Evolutionary conservation across 2,888 invertebrate genomes (phyloP), one percentile per base, ranked within the genome.

Genomic region (Idaea aversata): DNA sequence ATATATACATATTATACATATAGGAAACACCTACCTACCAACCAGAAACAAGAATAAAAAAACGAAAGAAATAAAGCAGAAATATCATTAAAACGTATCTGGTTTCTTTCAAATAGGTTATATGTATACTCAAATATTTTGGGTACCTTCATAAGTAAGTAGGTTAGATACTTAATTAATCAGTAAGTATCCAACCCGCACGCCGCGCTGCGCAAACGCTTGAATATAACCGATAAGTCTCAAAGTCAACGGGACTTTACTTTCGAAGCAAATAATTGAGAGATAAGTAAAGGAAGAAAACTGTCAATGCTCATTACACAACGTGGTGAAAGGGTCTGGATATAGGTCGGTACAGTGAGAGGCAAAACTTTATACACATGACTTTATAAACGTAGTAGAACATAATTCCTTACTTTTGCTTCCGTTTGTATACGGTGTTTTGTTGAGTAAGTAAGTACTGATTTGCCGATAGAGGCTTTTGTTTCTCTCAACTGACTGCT

Each of bases 281-380:
- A 34, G 61, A 59, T 64, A n/a, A n/a, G n/a, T n/a, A 61, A 63
- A 65, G 60, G 66, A 61, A 64, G 57, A 34, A 16, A 60, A 38
- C 59, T 57, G 62, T 13, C 62, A 62, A 13, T 63, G 66, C 63
- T 63, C 61, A 38, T 57, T 57, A 57, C 13, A 62, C 4, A 13
- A 34, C 61, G 60, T 35, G 66, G 69, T 68, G 72, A 74, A 74
- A 72, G 73, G 72, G 25, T 57, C 34, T 63, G 59, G 65, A 66
- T 71, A 71, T 69, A 65, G 72, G 72, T 65, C 72, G 35, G 63
- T 62, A 64, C 60, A 63, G 73, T 47, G 7, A 38, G 38, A 38
- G 10, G 6, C 38, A 38, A 38, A 38, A 38, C 38, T 10, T 38
- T 13, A 13, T 38, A 38, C 6, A 38, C 6, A 38, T 6, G 2